Evolutionary conservation across 2,113 vertebrate genomes (phyloP), one percentile per base, ranked within the genome.

Genomic region (Epinephelus moara): DNA sequence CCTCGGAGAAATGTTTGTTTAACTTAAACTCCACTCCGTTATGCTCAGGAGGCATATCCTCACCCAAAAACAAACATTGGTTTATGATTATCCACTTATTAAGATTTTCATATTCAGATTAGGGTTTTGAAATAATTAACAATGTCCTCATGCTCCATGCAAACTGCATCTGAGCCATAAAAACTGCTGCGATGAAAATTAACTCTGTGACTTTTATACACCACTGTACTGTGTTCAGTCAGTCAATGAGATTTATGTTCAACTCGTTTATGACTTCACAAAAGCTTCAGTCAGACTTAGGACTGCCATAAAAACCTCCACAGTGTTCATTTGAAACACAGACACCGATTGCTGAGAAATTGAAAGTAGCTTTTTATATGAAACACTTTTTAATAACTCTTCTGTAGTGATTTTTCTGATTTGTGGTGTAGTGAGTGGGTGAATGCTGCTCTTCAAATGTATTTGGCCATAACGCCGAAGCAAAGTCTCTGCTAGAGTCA

Each of bases 231-330:
- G 17, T 52, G 55, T 47, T 63, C 19, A 55, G 9, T 73, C 71
- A 19, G 14, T 75, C 61, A 30, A 0, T 14, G 42, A n/a, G 25
- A 71, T 75, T 81, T 30, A 64, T 85, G 63, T 40, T 45, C 2
- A 61, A 47, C 19, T 42, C 6, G 30, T 82, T 86, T 73, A 75
- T 66, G n/a, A 57, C 27, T 42, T 67, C 37, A n/a, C 47, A 56
- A 59, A 81, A 21, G 5, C n/a, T 60, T 73, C 30, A 70, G 42
- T 71, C 30, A 67, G 42, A 30, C 40, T 23, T 30, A 0, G 0
- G 12, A 0, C 3, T 12, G 14, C 23, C 1, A 2, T 76, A 80
- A 70, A 80, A 0, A 68, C 0, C 6, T 6, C 25, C 14, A 40
- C 1, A 33, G 11, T 66, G 11, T 0, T 62, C 55, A 47, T 14